These are phyloP conservation scores for Dasypolia templi DNA, from an alignment of 2,888 invertebrate species.

Conservation along the genomic window DNA sequence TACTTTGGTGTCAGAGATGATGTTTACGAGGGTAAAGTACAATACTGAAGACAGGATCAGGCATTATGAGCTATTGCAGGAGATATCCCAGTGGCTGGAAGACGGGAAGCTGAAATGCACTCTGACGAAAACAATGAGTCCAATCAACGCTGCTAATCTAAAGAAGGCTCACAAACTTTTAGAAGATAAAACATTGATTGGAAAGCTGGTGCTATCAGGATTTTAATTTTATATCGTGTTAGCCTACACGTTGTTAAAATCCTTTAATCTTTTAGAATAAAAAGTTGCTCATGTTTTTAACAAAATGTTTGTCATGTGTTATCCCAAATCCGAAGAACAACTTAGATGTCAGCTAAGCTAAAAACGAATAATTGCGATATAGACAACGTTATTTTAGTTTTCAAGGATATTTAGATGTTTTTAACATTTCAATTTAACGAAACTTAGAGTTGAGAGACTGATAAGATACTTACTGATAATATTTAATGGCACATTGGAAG, in stretches of 20 bases:
- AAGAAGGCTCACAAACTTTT: constrained; percentile 82
- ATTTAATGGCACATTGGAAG: not conserved
- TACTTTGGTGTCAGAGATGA: constrained; percentile 83
- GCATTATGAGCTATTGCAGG: constrained; percentile 78
- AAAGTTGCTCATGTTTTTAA: not conserved
- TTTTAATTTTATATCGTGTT: constrained; percentile 66
- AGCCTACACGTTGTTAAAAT: not conserved
- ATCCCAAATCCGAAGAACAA: not conserved
- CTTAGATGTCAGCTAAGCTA: not conserved
- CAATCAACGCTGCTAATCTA: constrained; percentile 84
- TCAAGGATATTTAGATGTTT: not conserved
- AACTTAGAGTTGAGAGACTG: not conserved
- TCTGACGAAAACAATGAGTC: constrained; percentile 79
- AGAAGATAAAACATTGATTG: constrained; percentile 79
- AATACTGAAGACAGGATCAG: constrained; percentile 81
- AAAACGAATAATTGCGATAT: not conserved
- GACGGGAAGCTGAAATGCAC: constrained; percentile 79
- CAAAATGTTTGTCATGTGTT: not conserved
- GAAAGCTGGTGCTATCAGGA: constrained; percentile 82
- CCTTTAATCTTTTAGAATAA: no score
- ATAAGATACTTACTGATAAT: not conserved
- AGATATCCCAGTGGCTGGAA: constrained; percentile 80
- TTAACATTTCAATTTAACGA: not conserved
- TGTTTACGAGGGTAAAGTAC: constrained; percentile 83
- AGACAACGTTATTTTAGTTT: not conserved